Conservation (phyloP, 2,888 invertebrate species). For the Eupithecia pulchellata region DNA sequence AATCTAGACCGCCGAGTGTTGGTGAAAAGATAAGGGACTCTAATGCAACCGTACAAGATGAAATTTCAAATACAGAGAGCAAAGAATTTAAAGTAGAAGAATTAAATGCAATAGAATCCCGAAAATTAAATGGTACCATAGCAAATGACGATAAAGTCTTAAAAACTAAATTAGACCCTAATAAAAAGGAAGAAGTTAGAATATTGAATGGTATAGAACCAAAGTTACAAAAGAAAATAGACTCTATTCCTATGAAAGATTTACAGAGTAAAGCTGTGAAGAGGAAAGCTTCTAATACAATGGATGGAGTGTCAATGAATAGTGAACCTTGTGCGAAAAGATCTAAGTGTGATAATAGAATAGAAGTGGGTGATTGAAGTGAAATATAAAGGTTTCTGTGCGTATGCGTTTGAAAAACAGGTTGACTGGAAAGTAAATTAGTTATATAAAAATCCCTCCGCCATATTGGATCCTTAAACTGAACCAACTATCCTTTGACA, state of each 20-base stretch:
- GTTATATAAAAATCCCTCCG: not conserved
- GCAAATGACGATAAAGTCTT: conserved; percentile 3
- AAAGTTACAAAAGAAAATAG: conserved; percentile 10
- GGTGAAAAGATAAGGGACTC: conserved; percentile 45
- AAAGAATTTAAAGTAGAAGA: not conserved
- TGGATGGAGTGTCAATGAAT: conserved; percentile 25
- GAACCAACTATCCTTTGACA: not conserved
- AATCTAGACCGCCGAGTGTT: conserved; percentile 52
- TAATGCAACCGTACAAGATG: not conserved
- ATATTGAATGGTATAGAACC: conserved; percentile 19
- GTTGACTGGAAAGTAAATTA: not conserved
- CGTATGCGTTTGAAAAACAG: not conserved
- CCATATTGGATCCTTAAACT: not conserved
- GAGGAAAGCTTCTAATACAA: conserved; percentile 31
- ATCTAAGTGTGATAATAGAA: conserved; percentile 37
- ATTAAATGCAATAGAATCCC: not conserved
- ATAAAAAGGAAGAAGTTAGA: conserved; percentile 11
- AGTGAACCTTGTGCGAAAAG: conserved; percentile 41
- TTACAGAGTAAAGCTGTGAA: conserved; percentile 20
- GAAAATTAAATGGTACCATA: not conserved
- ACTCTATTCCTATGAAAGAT: conserved; percentile 20
- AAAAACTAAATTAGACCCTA: conserved; percentile 24
- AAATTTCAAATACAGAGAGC: conserved; percentile 4
- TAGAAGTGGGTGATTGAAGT: conserved; percentile 44
- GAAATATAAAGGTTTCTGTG: not conserved